Conservation (phyloP, 1,140 invertebrate species). For the Drosophila lowei region DNA sequence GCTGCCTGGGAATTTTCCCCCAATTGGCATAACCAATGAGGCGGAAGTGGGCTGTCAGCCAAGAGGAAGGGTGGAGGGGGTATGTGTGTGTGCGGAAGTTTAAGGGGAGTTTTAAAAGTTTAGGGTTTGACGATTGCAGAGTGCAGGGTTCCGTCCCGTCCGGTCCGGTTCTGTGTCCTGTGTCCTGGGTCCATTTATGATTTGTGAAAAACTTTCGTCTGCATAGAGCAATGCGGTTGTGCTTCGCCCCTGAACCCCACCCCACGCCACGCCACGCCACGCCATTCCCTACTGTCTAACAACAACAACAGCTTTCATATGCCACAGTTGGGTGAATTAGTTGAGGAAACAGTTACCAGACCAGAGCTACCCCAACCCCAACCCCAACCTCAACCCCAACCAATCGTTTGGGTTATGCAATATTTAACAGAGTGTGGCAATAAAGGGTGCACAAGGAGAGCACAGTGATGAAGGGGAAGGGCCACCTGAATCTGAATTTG, state of each 20-base stretch:
- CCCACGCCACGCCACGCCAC: too few species aligned
- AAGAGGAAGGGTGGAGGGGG: background rate
- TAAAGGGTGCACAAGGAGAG: too few species aligned
- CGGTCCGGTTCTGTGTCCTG: background rate
- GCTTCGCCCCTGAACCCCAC: too few species aligned
- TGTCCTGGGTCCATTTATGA: constrained; percentile 37
- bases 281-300: too few species aligned
- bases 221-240: constrained; percentile 23
- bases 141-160: background rate
- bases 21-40: constrained; percentile 50
- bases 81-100: background rate
- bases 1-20: constrained; percentile 31
- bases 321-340: constrained; percentile 15
- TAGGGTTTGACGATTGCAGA: constrained; percentile 1
- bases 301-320: constrained; percentile 22
- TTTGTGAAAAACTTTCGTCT: constrained; percentile 37
- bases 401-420: too few species aligned
- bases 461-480: too few species aligned
- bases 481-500: too few species aligned
- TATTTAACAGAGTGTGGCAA: too few species aligned
- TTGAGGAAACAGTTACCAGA: constrained; percentile 9
- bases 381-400: too few species aligned
- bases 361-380: too few species aligned
- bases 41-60: constrained; percentile 6
- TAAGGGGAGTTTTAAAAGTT: background rate